A percentile compares a stretch with the other conserved stretches of the same genome.
These are phyloP conservation scores for Mastomys coucha DNA, from an alignment of 2,113 vertebrate species.

Conservation along the genomic window DNA sequence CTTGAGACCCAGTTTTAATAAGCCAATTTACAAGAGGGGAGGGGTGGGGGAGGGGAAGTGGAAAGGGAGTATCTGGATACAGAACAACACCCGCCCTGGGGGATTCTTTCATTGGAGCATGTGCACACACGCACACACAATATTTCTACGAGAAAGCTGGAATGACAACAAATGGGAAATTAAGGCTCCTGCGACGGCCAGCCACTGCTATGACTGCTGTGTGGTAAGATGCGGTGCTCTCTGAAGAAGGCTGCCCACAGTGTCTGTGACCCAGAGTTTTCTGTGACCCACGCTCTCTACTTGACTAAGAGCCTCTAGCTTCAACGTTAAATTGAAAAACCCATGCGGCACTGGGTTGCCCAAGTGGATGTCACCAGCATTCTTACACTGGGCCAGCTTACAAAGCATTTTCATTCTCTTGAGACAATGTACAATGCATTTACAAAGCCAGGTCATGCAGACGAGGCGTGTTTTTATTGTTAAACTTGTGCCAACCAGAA, in stretches of 20 bases:
- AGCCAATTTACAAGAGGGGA: slow-evolving; percentile 68
- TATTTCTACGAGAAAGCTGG: slow-evolving; percentile 78
- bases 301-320: background rate
- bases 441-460: slow-evolving; percentile 39
- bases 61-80: slow-evolving; percentile 72
- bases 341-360: background rate
- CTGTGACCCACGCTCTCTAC: background rate
- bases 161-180: slow-evolving; percentile 66
- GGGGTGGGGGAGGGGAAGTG: slow-evolving; percentile 64
- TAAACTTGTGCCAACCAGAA: slow-evolving; percentile 54
- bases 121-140: slow-evolving; percentile 73
- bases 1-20: slow-evolving; percentile 80
- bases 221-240: background rate
- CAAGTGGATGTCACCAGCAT: slow-evolving; percentile 30
- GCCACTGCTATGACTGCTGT: slow-evolving; percentile 3
- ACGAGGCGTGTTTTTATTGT: slow-evolving; percentile 36
- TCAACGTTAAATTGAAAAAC: slow-evolving; percentile 49
- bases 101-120: slow-evolving; percentile 68
- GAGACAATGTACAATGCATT: slow-evolving; percentile 50
- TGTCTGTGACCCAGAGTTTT: background rate
- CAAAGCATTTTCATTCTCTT: slow-evolving; percentile 24
- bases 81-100: slow-evolving; percentile 79
- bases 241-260: slow-evolving; percentile 52
- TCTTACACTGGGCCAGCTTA: background rate
- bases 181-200: slow-evolving; percentile 60